phyloP scores from a whole-genome alignment of 2,113 vertebrate species.

The Megaleporinus macrocephalus region DNA sequence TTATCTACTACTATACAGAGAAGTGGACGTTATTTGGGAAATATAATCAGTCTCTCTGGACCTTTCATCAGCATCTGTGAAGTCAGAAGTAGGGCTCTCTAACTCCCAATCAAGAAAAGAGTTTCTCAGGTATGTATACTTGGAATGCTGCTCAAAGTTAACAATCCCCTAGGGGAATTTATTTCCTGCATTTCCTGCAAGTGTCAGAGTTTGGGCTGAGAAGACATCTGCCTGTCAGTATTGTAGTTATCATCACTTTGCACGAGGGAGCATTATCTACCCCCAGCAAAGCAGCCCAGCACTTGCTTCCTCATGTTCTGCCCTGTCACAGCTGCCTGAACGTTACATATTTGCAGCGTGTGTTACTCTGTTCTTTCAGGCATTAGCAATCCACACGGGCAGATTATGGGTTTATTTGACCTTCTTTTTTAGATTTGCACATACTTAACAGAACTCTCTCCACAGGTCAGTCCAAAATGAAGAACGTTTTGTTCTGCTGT shows the following conservation, averaged over 20 bases:
- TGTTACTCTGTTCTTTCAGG: background rate
- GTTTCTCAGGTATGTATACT: slow-evolving; percentile 49
- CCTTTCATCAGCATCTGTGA: slow-evolving; percentile 31
- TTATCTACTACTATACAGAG: slow-evolving; percentile 26
- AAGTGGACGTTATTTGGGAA: slow-evolving; percentile 41
- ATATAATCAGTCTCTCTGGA: slow-evolving; percentile 31
- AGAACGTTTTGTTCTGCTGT: slow-evolving; percentile 78
- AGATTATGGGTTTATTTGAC: background rate
- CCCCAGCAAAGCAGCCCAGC: slow-evolving; percentile 27
- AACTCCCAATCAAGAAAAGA: slow-evolving; percentile 28
- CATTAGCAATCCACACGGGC: no score
- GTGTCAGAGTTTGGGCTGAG: slow-evolving; percentile 35
- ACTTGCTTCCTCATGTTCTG: slow-evolving; percentile 14
- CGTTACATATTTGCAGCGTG: slow-evolving; percentile 1
- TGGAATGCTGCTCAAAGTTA: slow-evolving; percentile 22
- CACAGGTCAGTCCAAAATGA: slow-evolving; percentile 71
- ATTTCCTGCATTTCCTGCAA: slow-evolving; percentile 34
- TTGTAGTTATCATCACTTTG: slow-evolving; percentile 32
- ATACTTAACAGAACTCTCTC: slow-evolving; percentile 18
- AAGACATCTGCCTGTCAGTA: slow-evolving; percentile 23
- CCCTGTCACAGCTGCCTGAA: background rate
- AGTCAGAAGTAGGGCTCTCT: slow-evolving; percentile 34
- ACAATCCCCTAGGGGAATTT: slow-evolving; percentile 12
- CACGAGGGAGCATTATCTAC: slow-evolving; percentile 6
- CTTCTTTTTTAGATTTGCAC: background rate